Evolutionary conservation across 2,888 invertebrate genomes (phyloP).

Genomic region (Entomobrya multifasciata): DNA sequence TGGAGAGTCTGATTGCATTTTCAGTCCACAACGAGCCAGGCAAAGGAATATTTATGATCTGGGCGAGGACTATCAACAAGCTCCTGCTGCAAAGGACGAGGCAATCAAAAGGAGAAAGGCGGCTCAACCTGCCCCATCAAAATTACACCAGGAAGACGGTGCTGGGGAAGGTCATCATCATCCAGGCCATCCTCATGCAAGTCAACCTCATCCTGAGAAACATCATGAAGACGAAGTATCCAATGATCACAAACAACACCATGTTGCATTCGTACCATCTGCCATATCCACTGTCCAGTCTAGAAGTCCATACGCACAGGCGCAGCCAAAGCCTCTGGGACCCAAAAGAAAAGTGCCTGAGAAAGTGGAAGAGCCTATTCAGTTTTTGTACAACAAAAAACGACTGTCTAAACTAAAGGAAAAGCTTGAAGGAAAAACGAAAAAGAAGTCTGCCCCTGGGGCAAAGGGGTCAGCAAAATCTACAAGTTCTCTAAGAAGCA

Average conservation of each 20-base stretch:
- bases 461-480: too few relatives aligned
- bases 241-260: too few relatives aligned
- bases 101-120: not conserved
- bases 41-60: slow-evolving; percentile 61
- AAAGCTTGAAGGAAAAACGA: not conserved
- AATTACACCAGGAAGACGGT: not conserved
- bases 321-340: not conserved
- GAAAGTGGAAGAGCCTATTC: slow-evolving; percentile 20
- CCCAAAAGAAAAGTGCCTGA: not conserved
- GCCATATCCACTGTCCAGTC: not conserved
- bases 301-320: not conserved
- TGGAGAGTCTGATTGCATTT: slow-evolving; percentile 65
- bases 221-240: not conserved
- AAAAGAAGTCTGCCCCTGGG: too few relatives aligned
- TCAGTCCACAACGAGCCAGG: slow-evolving; percentile 37
- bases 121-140: too few relatives aligned
- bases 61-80: slow-evolving; percentile 58
- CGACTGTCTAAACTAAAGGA: not conserved
- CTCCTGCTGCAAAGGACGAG: not conserved
- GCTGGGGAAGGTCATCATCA: not conserved
- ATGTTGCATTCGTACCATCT: too few relatives aligned
- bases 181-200: not conserved
- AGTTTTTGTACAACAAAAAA: slow-evolving; percentile 17
- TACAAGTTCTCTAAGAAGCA: too few relatives aligned
- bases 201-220: not conserved